These are phyloP conservation scores for Stigmatopora nigra DNA, from an alignment of 2,113 vertebrate genomes.

Conservation along the genomic window DNA sequence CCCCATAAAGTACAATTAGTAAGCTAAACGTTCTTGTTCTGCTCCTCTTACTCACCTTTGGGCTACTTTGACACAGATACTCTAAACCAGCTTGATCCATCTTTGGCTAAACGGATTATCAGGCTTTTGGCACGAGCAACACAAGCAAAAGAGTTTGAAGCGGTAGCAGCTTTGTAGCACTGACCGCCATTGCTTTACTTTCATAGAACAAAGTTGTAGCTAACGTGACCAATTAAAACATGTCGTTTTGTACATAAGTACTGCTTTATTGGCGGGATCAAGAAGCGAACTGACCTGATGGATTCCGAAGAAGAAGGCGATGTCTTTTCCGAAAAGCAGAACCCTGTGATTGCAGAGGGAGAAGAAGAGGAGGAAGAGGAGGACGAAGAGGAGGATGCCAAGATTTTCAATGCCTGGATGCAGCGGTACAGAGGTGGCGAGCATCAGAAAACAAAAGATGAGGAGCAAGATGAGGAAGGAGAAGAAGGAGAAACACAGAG, in stretches of 20 bases:
- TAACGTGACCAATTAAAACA: background rate
- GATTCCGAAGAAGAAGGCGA: constrained; percentile 25
- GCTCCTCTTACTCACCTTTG: constrained; percentile 2
- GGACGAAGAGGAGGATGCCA: constrained; percentile 18
- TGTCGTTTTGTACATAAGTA: background rate
- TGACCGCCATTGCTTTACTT: background rate
- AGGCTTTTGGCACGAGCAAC: constrained; percentile 11
- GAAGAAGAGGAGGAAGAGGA: constrained; percentile 8
- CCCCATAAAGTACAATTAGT: background rate
- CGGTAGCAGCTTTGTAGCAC: background rate
- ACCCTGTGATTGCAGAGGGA: constrained; percentile 11
- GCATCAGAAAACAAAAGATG: constrained; percentile 5
- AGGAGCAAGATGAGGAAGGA: background rate
- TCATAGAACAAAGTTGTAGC: background rate
- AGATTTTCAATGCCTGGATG: constrained; percentile 52
- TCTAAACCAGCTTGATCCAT: constrained; percentile 33
- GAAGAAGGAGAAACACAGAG: constrained; percentile 38
- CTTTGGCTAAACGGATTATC: constrained; percentile 30
- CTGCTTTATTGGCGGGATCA: background rate
- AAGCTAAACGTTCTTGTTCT: background rate
- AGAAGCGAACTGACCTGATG: constrained; percentile 1
- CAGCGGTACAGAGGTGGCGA: constrained; percentile 26
- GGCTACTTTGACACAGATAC: constrained; percentile 24
- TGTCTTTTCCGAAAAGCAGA: constrained; percentile 13
- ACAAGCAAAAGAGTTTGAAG: constrained; percentile 1